These are phyloP conservation scores for Sminthurinus signatus DNA, from an alignment of 1,140 invertebrate genomes.

Conservation along the genomic window DNA sequence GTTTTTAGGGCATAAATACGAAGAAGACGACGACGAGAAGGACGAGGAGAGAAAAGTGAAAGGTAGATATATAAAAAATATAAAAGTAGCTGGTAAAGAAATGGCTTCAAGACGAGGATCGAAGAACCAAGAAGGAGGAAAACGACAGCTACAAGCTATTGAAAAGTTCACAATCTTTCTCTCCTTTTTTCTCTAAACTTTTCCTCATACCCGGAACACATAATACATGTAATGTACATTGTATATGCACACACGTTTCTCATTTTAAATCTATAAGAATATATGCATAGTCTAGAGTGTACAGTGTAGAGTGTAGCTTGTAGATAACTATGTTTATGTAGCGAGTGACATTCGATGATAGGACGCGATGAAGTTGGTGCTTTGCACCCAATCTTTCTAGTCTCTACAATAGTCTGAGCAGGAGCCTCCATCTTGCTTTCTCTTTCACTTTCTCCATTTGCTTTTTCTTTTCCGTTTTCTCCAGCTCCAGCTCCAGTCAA, in stretches of 20 bases:
- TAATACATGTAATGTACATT: no score
- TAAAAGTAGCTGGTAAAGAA: no score
- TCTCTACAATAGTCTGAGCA: neutral
- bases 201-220: neutral
- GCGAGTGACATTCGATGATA: neutral
- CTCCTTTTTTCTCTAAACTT: neutral
- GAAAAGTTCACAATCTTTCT: slow-evolving; percentile 9
- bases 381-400: neutral
- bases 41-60: neutral
- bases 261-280: no score
- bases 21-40: neutral
- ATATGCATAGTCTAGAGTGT: neutral
- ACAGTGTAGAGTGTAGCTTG: neutral
- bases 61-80: no score
- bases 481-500: no score
- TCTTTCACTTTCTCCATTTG: neutral
- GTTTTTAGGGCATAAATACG: slow-evolving; percentile 17
- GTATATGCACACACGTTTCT: no score
- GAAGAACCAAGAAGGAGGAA: neutral
- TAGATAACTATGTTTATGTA: neutral
- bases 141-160: neutral
- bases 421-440: neutral
- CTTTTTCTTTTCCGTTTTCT: neutral
- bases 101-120: no score
- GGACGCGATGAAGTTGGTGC: neutral